Evolutionary conservation across 2,888 invertebrate species (phyloP).

Genomic region (Lasioglossum morio): DNA sequence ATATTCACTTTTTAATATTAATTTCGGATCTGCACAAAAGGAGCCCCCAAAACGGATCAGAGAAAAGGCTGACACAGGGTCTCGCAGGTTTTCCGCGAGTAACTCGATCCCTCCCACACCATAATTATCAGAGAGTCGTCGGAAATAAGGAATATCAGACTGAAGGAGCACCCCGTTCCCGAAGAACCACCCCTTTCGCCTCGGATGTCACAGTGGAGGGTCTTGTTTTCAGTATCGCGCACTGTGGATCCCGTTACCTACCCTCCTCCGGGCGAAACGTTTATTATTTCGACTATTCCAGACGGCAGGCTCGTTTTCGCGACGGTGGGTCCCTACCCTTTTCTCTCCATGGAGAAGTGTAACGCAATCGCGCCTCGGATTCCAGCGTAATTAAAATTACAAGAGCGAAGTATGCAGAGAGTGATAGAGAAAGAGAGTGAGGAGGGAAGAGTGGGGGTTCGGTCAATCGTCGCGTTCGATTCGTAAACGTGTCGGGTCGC

Average conservation of each 20-base stretch:
- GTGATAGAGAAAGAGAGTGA: background rate
- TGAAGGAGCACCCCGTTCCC: constrained; percentile 62
- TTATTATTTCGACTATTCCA: constrained; percentile 72
- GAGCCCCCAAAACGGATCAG: background rate
- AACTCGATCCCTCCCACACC: constrained; percentile 60
- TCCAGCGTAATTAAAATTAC: constrained; percentile 61
- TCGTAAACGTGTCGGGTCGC: constrained; percentile 24
- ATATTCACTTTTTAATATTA: no score
- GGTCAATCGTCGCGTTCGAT: constrained; percentile 50
- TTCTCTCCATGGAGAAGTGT: constrained; percentile 13
- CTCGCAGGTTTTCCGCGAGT: constrained; percentile 37
- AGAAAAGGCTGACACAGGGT: constrained; percentile 5
- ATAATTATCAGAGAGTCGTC: constrained; percentile 63
- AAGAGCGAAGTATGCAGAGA: background rate
- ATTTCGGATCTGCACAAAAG: background rate
- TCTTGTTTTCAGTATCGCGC: constrained; percentile 58
- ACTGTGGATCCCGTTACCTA: constrained; percentile 71
- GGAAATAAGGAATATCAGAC: constrained; percentile 59
- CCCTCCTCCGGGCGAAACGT: constrained; percentile 24
- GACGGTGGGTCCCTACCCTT: background rate
- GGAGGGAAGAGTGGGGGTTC: background rate
- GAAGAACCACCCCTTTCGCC: constrained; percentile 72
- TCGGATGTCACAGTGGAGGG: constrained; percentile 76
- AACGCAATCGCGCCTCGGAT: constrained; percentile 58
- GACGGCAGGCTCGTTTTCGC: constrained; percentile 8